Percentiles rank a stretch among this genome's conserved stretches.
Evolutionary conservation across 2,797 vertebrate genomes (phyloP).

Genomic region (Lacerta viridis): DNA sequence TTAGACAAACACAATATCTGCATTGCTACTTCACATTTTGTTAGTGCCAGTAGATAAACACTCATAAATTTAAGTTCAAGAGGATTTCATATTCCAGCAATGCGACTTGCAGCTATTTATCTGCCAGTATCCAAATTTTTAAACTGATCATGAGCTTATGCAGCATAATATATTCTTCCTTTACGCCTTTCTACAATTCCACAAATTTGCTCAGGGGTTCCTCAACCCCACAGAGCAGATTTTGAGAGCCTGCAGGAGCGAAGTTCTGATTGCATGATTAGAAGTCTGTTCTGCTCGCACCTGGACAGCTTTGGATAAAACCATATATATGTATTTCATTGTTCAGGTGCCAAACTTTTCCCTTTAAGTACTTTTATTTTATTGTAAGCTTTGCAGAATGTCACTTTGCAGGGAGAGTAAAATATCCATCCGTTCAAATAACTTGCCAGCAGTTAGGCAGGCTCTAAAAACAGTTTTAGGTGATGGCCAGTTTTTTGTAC

Average conservation of each 20-base stretch:
- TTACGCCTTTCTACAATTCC: no score
- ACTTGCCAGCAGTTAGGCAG: background rate
- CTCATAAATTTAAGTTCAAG: constrained; percentile 28
- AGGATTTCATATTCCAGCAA: background rate
- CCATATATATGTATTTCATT: no score
- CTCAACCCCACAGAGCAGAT: no score
- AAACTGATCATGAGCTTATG: no score
- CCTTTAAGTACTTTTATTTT: background rate
- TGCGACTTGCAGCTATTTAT: background rate
- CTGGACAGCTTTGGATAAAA: background rate
- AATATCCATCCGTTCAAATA: background rate
- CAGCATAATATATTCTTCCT: no score
- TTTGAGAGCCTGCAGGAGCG: no score
- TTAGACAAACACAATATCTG: background rate
- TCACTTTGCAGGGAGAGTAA: background rate
- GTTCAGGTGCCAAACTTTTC: background rate
- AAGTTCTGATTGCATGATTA: no score
- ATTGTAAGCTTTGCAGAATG: background rate
- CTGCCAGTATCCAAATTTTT: background rate
- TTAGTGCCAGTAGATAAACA: constrained; percentile 74
- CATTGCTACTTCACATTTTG: constrained; percentile 28
- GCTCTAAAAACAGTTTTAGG: background rate
- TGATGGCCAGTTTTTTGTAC: background rate
- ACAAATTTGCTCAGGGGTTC: no score
- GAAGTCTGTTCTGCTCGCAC: no score